phyloP scores from a whole-genome alignment of 1,140 invertebrate genomes.

The Philaenus spumarius region DNA sequence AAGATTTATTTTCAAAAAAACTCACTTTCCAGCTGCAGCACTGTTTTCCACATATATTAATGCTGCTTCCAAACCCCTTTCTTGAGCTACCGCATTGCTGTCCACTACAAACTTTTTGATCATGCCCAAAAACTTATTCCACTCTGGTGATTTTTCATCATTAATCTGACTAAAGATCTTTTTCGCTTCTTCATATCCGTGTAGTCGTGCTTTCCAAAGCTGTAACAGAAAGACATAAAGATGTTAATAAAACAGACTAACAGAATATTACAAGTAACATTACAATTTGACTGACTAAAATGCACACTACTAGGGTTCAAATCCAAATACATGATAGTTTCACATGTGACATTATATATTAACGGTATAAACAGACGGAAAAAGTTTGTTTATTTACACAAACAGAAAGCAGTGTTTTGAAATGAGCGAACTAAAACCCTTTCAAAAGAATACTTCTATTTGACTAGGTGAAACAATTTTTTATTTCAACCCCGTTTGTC shows the following conservation, averaged over 20 bases:
- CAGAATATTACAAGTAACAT: too few relatives aligned
- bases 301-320: too few relatives aligned
- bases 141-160: constrained; percentile 91
- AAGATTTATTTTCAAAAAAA: constrained; percentile 24
- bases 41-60: constrained; percentile 88
- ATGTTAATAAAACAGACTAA: constrained; percentile 4
- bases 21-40: constrained; percentile 65
- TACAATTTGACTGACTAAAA: too few relatives aligned
- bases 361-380: too few relatives aligned
- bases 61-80: constrained; percentile 90
- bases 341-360: too few relatives aligned
- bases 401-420: too few relatives aligned
- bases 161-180: constrained; percentile 80
- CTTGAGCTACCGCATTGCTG: constrained; percentile 91
- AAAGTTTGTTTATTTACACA: too few relatives aligned
- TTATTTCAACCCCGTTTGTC: too few relatives aligned
- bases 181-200: constrained; percentile 88
- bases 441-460: too few relatives aligned
- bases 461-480: too few relatives aligned
- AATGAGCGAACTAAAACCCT: too few relatives aligned
- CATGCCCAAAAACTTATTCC: constrained; percentile 83
- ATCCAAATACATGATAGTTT: too few relatives aligned
- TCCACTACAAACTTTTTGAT: constrained; percentile 95
- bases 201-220: constrained; percentile 89
- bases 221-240: constrained; percentile 33